Evolutionary conservation across 2,797 vertebrate species (phyloP).

Genomic region (Stomatorhinus walkeri): DNA sequence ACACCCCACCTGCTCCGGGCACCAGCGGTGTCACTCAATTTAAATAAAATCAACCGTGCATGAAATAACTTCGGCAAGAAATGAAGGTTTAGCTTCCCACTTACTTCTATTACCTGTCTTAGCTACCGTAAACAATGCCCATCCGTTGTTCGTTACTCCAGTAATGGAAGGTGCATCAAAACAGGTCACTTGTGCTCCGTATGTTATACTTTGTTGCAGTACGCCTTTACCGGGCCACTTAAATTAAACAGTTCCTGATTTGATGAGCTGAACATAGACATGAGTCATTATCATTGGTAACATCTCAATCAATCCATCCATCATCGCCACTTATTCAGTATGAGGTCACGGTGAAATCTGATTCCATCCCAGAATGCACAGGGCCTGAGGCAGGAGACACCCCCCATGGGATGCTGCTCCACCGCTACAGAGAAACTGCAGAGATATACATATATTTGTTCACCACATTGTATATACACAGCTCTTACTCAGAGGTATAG

Average conservation of each 20-base stretch:
- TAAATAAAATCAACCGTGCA: slow-evolving; percentile 79
- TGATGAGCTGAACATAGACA: not conserved
- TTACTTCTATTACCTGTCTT: slow-evolving; percentile 51
- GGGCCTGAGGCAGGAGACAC: not conserved
- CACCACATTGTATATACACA: not conserved
- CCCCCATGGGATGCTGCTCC: not conserved
- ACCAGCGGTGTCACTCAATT: slow-evolving; percentile 83
- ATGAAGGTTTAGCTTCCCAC: slow-evolving; percentile 52
- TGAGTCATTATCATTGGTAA: not conserved
- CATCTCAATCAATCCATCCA: not conserved
- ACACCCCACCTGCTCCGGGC: slow-evolving; percentile 24
- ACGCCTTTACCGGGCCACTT: not conserved
- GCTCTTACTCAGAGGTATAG: not conserved
- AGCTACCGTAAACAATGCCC: slow-evolving; percentile 45
- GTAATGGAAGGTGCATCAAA: slow-evolving; percentile 18
- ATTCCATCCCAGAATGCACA: not conserved
- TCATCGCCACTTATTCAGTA: not conserved
- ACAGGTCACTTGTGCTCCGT: slow-evolving; percentile 13
- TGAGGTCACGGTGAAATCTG: not conserved
- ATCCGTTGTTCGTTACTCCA: not conserved
- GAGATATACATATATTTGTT: not conserved
- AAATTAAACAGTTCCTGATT: not conserved
- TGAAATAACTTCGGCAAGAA: slow-evolving; percentile 75
- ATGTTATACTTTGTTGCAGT: not conserved
- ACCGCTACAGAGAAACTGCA: not conserved